Percentiles rank a stretch among this genome's conserved stretches.
Evolutionary conservation across 2,888 invertebrate genomes (phyloP).

Genomic region (Agonopterix arenella): DNA sequence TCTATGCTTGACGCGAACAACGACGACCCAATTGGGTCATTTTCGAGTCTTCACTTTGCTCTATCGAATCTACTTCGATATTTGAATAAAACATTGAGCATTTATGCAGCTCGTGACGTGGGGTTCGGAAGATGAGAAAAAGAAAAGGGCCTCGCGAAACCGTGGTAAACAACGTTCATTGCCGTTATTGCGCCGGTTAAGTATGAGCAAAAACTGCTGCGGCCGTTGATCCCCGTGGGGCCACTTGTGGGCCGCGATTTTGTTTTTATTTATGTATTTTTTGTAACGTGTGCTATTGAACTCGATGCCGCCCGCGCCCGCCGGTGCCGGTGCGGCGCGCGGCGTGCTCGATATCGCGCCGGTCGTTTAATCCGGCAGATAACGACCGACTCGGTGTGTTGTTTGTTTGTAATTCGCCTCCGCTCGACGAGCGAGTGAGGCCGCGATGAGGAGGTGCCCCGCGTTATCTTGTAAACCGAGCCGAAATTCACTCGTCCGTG

Average conservation of each 20-base stretch:
- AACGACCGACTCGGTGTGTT: slow-evolving; percentile 41
- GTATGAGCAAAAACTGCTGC: slow-evolving; percentile 51
- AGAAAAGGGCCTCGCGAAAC: too few relatives aligned
- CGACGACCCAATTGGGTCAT: too few relatives aligned
- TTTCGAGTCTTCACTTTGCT: too few relatives aligned
- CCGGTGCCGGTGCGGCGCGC: slow-evolving; percentile 4
- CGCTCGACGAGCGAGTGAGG: slow-evolving; percentile 36
- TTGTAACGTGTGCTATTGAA: slow-evolving; percentile 46
- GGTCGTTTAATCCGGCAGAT: slow-evolving; percentile 41
- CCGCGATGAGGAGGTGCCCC: slow-evolving; percentile 63
- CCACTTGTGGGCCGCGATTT: slow-evolving; percentile 34
- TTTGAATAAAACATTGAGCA: too few relatives aligned
- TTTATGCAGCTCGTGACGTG: too few relatives aligned
- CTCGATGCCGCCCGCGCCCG: slow-evolving; percentile 22
- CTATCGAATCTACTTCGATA: too few relatives aligned
- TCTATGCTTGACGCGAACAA: too few relatives aligned
- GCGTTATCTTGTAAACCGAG: slow-evolving; percentile 55
- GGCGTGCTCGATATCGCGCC: slow-evolving; percentile 30
- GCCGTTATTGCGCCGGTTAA: slow-evolving; percentile 31
- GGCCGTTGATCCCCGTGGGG: slow-evolving; percentile 49
- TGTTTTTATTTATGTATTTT: slow-evolving; percentile 37
- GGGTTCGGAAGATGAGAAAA: too few relatives aligned
- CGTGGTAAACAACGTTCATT: slow-evolving; percentile 5
- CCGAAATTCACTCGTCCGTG: slow-evolving; percentile 55
- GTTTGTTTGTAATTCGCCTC: slow-evolving; percentile 52